phyloP scores from a whole-genome alignment of 2,797 vertebrate genomes.

The Potorous gilbertii region DNA sequence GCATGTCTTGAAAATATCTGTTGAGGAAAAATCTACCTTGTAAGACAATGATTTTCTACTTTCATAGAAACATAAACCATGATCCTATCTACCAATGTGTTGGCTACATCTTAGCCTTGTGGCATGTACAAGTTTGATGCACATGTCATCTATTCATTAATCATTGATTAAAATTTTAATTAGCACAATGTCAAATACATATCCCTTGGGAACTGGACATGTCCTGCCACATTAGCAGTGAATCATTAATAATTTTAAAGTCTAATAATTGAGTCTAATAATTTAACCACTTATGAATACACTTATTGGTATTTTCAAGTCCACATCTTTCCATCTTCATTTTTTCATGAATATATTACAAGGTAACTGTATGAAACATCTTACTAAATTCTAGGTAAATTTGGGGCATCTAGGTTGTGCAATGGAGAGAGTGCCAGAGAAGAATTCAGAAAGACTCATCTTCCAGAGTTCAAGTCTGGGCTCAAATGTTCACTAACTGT shows the following conservation, averaged over 20 bases:
- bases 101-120: neutral
- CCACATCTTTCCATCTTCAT: neutral
- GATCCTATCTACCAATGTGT: neutral
- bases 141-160: neutral
- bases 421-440: no score
- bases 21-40: neutral
- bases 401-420: neutral
- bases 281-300: neutral
- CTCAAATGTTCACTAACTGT: no score
- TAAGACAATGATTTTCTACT: neutral
- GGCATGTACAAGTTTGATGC: neutral
- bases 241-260: neutral
- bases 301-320: neutral
- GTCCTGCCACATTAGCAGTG: neutral
- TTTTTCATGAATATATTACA: neutral
- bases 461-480: no score
- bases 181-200: neutral
- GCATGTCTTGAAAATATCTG: neutral
- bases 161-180: neutral
- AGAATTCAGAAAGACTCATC: no score
- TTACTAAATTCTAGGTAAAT: neutral
- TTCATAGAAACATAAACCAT: neutral
- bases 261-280: neutral
- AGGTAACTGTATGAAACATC: neutral
- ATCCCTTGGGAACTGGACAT: neutral